These are phyloP conservation scores for Pseudoips prasinana DNA, from an alignment of 2,888 invertebrate species.

Conservation along the genomic window DNA sequence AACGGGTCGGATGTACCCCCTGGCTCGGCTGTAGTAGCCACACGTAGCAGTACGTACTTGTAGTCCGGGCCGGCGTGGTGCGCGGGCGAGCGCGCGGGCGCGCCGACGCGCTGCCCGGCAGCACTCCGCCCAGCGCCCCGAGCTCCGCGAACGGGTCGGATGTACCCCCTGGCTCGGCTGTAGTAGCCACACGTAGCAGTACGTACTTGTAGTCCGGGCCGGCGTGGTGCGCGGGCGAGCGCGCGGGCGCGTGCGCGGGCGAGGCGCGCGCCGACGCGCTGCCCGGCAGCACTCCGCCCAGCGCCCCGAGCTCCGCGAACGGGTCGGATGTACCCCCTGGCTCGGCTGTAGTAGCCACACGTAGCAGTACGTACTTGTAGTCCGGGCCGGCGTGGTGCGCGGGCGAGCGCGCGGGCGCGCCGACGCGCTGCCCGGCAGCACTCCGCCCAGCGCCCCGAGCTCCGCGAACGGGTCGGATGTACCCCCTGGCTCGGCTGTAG, in stretches of 20 bases:
- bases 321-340: too few species aligned
- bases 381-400: constrained; percentile 74
- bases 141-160: too few species aligned
- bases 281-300: too few species aligned
- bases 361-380: constrained; percentile 68
- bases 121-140: too few species aligned
- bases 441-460: too few species aligned
- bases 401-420: constrained; percentile 59
- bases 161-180: too few species aligned
- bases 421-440: constrained; percentile 17
- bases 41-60: too few species aligned
- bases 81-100: constrained; percentile 58
- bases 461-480: too few species aligned
- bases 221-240: constrained; percentile 69
- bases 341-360: too few species aligned
- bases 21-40: constrained; percentile 64
- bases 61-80: constrained; percentile 78
- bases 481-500: too few species aligned
- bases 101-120: constrained; percentile 30
- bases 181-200: too few species aligned
- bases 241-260: constrained; percentile 55
- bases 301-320: too few species aligned
- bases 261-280: constrained; percentile 49
- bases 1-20: constrained; percentile 83
- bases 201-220: constrained; percentile 73